A percentile compares a stretch with the other conserved stretches of the same genome.
Conservation (phyloP, 2,797 vertebrate genomes). For the Basileuterus tristriatus region DNA sequence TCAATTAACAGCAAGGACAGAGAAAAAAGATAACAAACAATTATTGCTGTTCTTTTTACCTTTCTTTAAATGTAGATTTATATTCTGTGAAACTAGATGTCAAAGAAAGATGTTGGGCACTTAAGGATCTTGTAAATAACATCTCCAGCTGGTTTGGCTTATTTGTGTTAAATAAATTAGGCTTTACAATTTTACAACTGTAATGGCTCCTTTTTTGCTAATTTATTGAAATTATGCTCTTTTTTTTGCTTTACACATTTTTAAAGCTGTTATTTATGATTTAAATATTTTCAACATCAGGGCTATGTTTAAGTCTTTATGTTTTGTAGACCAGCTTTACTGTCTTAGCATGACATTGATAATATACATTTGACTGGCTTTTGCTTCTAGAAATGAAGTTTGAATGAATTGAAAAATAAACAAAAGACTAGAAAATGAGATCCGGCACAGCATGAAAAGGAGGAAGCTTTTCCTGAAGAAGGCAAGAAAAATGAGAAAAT, state of each 20-base stretch:
- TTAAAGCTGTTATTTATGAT: slow-evolving; percentile 62
- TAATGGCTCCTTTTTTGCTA: slow-evolving; percentile 15
- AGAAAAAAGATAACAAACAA: not conserved
- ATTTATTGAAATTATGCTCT: slow-evolving; percentile 49
- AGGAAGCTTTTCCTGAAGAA: slow-evolving; percentile 11
- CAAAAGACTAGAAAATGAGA: slow-evolving; percentile 32
- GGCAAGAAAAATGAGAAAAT: not conserved
- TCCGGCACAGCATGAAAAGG: not conserved
- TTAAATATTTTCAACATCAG: slow-evolving; percentile 2
- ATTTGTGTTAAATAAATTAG: slow-evolving; percentile 45
- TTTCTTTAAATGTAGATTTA: not conserved
- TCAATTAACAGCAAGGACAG: not conserved
- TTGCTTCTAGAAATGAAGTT: slow-evolving; percentile 24
- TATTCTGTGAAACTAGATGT: not conserved
- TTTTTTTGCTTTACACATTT: slow-evolving; percentile 37
- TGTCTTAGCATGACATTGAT: slow-evolving; percentile 41
- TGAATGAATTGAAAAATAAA: slow-evolving; percentile 37
- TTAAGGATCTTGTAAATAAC: slow-evolving; percentile 59
- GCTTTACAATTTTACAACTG: slow-evolving; percentile 55
- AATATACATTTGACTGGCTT: slow-evolving; percentile 39
- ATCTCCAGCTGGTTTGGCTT: slow-evolving; percentile 45
- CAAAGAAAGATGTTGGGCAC: not conserved
- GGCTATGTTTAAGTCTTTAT: slow-evolving; percentile 37
- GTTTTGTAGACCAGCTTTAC: slow-evolving; percentile 33
- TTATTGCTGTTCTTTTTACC: not conserved